Percentiles rank a stretch among this genome's conserved stretches.
phyloP scores from a whole-genome alignment of 64 coral and sea anemone genomes.

The Porites lutea region DNA sequence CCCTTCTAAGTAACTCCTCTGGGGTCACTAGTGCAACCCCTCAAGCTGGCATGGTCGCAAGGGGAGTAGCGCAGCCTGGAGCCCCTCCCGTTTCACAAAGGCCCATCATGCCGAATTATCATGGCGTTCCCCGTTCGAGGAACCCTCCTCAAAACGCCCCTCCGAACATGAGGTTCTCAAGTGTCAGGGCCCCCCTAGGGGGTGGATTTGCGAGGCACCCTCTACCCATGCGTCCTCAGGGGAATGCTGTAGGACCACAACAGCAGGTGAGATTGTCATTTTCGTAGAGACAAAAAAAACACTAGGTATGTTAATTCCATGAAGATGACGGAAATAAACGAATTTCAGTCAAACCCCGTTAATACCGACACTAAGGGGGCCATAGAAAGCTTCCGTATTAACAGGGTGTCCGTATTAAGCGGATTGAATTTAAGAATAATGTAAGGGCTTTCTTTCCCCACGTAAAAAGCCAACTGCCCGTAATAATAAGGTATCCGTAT shows the following conservation, averaged over 20 bases:
- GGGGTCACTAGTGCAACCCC: not conserved
- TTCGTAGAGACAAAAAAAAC: no score
- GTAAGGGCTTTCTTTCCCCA: no score
- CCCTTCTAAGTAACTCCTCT: conserved; percentile 17
- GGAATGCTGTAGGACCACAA: not conserved
- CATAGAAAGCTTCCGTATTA: no score
- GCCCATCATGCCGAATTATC: conserved; percentile 61
- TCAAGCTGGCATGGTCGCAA: not conserved
- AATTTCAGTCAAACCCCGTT: no score
- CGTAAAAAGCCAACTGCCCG: no score
- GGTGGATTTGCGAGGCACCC: conserved; percentile 27
- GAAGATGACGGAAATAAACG: no score
- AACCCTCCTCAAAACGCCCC: conserved; percentile 28
- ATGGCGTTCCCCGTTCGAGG: conserved; percentile 32
- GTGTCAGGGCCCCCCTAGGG: conserved; percentile 25
- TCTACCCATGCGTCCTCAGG: conserved; percentile 33
- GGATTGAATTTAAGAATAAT: no score
- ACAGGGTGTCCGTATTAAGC: no score
- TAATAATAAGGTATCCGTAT: no score
- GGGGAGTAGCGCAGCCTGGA: conserved; percentile 11
- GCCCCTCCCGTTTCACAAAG: conserved; percentile 53
- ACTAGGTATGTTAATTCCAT: no score
- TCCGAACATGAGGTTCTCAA: conserved; percentile 19
- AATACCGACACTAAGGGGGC: no score
- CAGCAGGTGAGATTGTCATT: conserved; percentile 21